phyloP scores from a whole-genome alignment of 2,113 vertebrate genomes.

The Marcusenius ussheri region DNA sequence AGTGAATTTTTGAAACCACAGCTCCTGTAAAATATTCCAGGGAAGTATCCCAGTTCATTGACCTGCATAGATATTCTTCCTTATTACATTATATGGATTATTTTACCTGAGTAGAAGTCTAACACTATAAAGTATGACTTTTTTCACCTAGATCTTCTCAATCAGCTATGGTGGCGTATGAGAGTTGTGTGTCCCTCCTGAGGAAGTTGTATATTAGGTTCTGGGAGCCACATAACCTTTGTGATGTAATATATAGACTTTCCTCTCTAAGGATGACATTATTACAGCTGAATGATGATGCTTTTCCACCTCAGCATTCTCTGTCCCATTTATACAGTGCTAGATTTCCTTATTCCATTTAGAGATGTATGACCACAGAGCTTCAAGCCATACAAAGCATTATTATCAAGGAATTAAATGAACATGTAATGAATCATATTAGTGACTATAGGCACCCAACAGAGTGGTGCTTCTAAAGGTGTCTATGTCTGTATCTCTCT shows the following conservation, averaged over 20 bases:
- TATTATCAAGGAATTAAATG: neutral
- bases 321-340: neutral
- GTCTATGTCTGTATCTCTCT: too few species aligned
- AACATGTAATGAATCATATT: neutral
- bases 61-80: neutral
- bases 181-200: neutral
- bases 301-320: neutral
- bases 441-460: neutral
- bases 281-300: neutral
- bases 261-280: neutral
- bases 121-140: neutral
- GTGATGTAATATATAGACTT: neutral
- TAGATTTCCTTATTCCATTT: neutral
- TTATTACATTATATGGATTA: neutral
- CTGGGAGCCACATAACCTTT: neutral
- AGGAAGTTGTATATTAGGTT: neutral
- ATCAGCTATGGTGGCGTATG: neutral
- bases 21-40: neutral
- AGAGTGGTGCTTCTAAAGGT: neutral
- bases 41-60: neutral
- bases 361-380: neutral
- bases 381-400: neutral
- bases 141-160: neutral
- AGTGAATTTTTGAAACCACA: neutral
- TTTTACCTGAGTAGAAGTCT: too few species aligned